phyloP scores from a whole-genome alignment of 2,888 invertebrate species.

The Drosophila pegasa region DNA sequence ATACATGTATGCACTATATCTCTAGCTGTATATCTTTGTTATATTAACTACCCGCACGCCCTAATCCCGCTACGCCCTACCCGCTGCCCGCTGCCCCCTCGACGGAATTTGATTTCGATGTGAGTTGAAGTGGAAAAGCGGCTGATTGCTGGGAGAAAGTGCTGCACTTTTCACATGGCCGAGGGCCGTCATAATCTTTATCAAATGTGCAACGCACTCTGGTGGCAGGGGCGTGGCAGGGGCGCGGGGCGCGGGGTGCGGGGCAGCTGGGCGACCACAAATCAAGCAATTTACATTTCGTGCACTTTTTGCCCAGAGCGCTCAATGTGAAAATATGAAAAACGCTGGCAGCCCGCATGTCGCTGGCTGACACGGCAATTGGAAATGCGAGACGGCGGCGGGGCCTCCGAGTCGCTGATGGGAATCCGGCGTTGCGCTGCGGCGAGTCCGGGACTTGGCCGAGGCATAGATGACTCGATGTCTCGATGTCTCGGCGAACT shows the following conservation, averaged over 20 bases:
- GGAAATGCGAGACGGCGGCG: conserved; percentile 6
- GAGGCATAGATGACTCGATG: neutral
- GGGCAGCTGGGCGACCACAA: conserved; percentile 37
- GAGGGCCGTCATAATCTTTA: conserved; percentile 66
- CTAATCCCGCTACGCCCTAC: neutral
- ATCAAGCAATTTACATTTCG: conserved; percentile 74
- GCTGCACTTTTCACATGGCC: conserved; percentile 67
- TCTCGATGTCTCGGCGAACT: conserved; percentile 7
- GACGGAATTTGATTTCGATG: conserved; percentile 49
- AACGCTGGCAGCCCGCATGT: conserved; percentile 56
- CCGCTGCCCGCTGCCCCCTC: conserved; percentile 14
- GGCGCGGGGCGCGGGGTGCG: neutral
- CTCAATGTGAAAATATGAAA: conserved; percentile 40
- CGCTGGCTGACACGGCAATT: conserved; percentile 10
- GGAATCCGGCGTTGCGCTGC: neutral
- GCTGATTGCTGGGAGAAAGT: conserved; percentile 61
- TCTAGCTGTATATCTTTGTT: neutral
- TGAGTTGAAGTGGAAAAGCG: conserved; percentile 50
- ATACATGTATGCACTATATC: too few relatives aligned
- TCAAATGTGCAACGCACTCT: conserved; percentile 55
- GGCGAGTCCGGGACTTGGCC: neutral
- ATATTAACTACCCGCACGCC: conserved; percentile 2
- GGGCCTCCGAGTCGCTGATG: neutral
- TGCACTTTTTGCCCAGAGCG: conserved; percentile 51
- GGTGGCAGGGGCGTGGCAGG: neutral